Base-by-base conservation (phyloP, 2,113 vertebrate genomes). In the Crypturellus undulatus region DNA sequence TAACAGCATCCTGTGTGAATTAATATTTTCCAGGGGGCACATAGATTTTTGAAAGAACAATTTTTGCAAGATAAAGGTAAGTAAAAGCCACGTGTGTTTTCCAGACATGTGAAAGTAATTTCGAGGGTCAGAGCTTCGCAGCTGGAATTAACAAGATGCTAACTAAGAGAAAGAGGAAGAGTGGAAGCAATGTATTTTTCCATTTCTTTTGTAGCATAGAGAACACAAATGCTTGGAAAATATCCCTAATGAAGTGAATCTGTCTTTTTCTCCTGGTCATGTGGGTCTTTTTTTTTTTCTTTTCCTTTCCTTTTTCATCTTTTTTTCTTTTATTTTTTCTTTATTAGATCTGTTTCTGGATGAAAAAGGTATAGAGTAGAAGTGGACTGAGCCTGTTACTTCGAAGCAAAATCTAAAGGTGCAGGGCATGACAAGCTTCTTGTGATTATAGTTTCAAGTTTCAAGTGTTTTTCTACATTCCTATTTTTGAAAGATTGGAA, bases 41-140 rank as follows among this genome's bases (percentile, higher is more conserved):
- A 62, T 1, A 45, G 84, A 76, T 70, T 94, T 87, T 67, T 89
- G 59, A 96, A 95, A 79, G 59, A 92, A 68, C 10, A 69, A 5
- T 70, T 87, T 36, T 68, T 56, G 43, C 84, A 87, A 85, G 69
- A 59, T 75, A 81, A 90, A 92, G 87, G 60, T 76, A 94, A 90
- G 63, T 56, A 71, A 92, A 94, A 92, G 42, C 52, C 83, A 90
- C 78, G 42, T 92, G 56, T 89, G 64, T 95, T 94, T 92, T 91
- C 77, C 64, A 94, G 77, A 69, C 75, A 87, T 91, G 79, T 90
- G 90, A 94, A 96, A 96, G 96, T 92, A 90, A 96, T 94, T 97
- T 91, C 93, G 95, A 84, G 94, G 93, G 84, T 96, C 95, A 95
- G 36, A 79, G 40, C 49, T 95, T 94, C 8, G 1, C 89, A 85